Evolutionary conservation across 23 tunicate species (phyloP).

Genomic region (Trididemnum clinides): DNA sequence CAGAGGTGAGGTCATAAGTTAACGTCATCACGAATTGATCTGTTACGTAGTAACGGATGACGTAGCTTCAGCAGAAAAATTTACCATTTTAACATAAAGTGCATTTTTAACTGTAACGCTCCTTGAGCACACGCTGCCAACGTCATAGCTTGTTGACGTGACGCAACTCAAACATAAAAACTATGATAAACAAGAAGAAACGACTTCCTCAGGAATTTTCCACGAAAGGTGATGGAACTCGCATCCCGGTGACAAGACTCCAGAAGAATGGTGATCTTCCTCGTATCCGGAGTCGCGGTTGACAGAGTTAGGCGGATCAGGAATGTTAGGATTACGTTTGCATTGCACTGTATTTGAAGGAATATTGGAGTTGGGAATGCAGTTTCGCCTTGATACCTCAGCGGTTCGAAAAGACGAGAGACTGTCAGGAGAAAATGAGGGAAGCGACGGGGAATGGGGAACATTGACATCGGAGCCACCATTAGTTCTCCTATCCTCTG

Average conservation of each 20-base stretch:
- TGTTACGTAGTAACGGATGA: too few relatives aligned
- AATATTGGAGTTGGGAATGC: background rate
- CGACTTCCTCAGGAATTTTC: constrained; percentile 34
- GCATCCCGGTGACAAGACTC: background rate
- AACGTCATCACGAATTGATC: too few relatives aligned
- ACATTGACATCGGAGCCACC: background rate
- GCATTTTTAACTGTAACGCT: too few relatives aligned
- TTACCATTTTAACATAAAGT: too few relatives aligned
- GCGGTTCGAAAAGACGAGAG: background rate
- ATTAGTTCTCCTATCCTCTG: background rate
- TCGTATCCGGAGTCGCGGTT: constrained; percentile 70
- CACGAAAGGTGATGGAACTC: constrained; percentile 14
- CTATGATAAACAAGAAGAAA: too few relatives aligned
- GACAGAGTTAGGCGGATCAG: constrained; percentile 7
- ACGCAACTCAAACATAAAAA: too few relatives aligned
- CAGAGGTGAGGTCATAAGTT: too few relatives aligned
- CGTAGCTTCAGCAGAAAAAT: too few relatives aligned
- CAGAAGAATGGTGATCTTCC: background rate
- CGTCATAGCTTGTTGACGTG: too few relatives aligned
- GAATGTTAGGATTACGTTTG: too few relatives aligned
- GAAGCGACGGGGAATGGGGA: background rate
- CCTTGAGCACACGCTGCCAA: too few relatives aligned
- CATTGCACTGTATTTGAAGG: background rate
- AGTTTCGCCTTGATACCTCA: constrained; percentile 26
- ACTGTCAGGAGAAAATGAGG: constrained; percentile 35